phyloP scores from a whole-genome alignment of 2,113 vertebrate genomes.

The Oncorhynchus keta region DNA sequence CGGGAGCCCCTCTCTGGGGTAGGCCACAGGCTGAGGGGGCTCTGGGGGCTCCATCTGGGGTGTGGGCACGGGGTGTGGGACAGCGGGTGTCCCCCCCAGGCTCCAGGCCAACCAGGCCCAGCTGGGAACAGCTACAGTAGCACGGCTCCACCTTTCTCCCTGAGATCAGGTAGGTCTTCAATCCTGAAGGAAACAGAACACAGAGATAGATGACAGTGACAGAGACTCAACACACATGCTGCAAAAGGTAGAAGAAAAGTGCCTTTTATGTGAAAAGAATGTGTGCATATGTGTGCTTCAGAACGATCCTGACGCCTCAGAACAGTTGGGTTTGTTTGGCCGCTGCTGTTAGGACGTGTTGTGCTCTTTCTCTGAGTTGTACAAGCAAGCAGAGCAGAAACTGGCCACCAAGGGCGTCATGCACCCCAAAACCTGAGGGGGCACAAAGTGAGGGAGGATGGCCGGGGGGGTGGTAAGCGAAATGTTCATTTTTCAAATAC shows the following conservation, averaged over 20 bases:
- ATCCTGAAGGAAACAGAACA: constrained; percentile 69
- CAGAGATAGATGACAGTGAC: constrained; percentile 3
- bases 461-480: too few relatives aligned
- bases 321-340: too few relatives aligned
- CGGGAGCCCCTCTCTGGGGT: constrained; percentile 19
- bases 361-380: too few relatives aligned
- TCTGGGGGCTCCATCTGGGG: constrained; percentile 66
- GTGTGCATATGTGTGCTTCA: too few relatives aligned
- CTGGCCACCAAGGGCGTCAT: too few relatives aligned
- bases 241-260: not conserved
- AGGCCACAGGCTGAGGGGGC: constrained; percentile 59
- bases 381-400: too few relatives aligned
- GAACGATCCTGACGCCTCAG: too few relatives aligned
- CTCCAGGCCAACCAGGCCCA: constrained; percentile 71
- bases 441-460: too few relatives aligned
- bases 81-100: constrained; percentile 52
- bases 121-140: constrained; percentile 82
- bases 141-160: constrained; percentile 80
- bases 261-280: too few relatives aligned
- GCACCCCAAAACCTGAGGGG: too few relatives aligned
- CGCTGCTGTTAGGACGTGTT: too few relatives aligned
- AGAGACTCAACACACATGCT: constrained; percentile 4
- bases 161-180: constrained; percentile 94
- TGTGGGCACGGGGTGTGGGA: constrained; percentile 30
- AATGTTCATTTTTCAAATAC: too few relatives aligned